phyloP scores from a whole-genome alignment of 2,888 invertebrate species.

The Prionchulus punctatus region DNA sequence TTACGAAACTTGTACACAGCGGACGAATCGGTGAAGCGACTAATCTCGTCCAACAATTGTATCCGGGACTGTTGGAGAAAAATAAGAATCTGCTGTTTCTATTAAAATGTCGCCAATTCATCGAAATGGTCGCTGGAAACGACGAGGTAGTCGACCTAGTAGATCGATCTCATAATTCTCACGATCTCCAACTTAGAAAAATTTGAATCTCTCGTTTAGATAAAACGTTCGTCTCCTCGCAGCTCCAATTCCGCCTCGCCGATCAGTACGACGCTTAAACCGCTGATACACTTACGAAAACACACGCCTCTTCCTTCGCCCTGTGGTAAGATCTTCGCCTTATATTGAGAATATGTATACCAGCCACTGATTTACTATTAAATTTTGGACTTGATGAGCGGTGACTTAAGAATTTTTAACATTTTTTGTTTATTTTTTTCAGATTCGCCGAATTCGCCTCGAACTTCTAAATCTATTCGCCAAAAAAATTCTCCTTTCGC shows the following conservation, averaged over 20 bases:
- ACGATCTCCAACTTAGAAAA: too few relatives aligned
- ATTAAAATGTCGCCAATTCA: slow-evolving; percentile 92
- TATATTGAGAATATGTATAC: too few relatives aligned
- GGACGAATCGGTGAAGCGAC: slow-evolving; percentile 92
- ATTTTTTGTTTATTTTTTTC: too few relatives aligned
- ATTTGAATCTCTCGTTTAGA: neutral
- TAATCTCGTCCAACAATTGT: slow-evolving; percentile 65
- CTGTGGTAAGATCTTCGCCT: too few relatives aligned
- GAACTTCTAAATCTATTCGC: too few relatives aligned
- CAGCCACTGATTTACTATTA: too few relatives aligned
- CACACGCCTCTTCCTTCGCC: slow-evolving; percentile 9
- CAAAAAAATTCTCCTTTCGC: too few relatives aligned
- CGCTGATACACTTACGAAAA: too few relatives aligned
- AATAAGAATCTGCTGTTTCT: slow-evolving; percentile 80
- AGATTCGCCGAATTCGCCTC: too few relatives aligned
- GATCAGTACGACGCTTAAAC: neutral
- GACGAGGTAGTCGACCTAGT: slow-evolving; percentile 5
- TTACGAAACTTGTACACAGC: slow-evolving; percentile 71
- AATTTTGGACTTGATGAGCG: too few relatives aligned
- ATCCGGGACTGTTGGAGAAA: slow-evolving; percentile 78
- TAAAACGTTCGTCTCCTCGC: neutral
- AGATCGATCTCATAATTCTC: too few relatives aligned
- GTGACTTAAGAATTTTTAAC: too few relatives aligned
- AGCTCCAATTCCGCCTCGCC: neutral
- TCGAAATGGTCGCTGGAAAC: slow-evolving; percentile 68